Evolutionary conservation across 2,888 invertebrate species (phyloP).

Genomic region (Temnothorax rugatulus): DNA sequence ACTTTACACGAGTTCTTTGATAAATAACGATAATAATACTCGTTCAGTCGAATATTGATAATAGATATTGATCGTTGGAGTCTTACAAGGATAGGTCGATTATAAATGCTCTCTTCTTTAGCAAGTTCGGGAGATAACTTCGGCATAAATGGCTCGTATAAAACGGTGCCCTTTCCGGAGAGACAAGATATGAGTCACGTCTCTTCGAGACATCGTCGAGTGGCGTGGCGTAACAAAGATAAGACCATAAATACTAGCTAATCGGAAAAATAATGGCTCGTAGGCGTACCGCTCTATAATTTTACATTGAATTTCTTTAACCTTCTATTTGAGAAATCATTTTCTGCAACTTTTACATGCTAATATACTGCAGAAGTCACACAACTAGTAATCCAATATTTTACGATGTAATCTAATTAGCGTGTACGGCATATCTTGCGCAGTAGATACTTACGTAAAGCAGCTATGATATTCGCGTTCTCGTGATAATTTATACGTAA

Average conservation of each 20-base stretch:
- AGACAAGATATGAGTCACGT: constrained; percentile 28
- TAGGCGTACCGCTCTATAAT: constrained; percentile 21
- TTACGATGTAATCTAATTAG: constrained; percentile 19
- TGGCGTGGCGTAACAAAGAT: constrained; percentile 46
- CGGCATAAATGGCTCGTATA: constrained; percentile 21
- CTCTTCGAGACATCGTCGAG: constrained; percentile 30
- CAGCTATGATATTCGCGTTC: constrained; percentile 5
- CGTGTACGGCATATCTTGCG: neutral
- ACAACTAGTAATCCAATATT: constrained; percentile 2
- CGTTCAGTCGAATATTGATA: neutral
- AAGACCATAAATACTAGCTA: neutral
- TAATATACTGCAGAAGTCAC: neutral
- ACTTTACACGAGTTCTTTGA: neutral
- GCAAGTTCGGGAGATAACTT: neutral
- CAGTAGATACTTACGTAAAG: constrained; percentile 2
- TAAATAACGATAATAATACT: neutral
- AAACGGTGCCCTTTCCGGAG: constrained; percentile 31
- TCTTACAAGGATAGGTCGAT: constrained; percentile 24
- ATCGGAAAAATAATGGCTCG: constrained; percentile 51
- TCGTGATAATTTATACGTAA: constrained; percentile 25
- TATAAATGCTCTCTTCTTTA: constrained; percentile 15
- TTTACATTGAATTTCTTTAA: neutral
- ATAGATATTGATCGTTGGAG: constrained; percentile 34
- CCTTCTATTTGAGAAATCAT: neutral
- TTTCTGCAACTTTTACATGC: neutral